These are phyloP conservation scores for Andrena bicolor DNA, from an alignment of 2,888 invertebrate genomes.

Conservation along the genomic window DNA sequence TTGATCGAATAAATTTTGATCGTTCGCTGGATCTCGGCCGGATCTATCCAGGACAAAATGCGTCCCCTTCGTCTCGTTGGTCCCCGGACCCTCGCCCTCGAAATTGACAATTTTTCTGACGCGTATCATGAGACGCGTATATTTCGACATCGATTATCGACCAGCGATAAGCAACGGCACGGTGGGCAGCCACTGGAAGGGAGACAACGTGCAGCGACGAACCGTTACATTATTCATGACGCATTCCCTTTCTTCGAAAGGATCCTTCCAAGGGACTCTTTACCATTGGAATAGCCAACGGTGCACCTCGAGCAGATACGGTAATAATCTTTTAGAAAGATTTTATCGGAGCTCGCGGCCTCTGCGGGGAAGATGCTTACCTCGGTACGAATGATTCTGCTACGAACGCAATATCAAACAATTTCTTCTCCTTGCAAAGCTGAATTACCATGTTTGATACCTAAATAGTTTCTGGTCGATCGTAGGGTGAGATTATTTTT, in stretches of 20 bases:
- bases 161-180: constrained; percentile 51
- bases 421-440: no score
- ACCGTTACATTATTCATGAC: constrained; percentile 58
- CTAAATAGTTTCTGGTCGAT: no score
- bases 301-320: constrained; percentile 34
- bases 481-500: no score
- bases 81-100: neutral
- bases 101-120: neutral
- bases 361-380: neutral
- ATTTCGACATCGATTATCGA: constrained; percentile 19
- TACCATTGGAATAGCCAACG: constrained; percentile 48
- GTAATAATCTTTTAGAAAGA: constrained; percentile 52
- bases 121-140: neutral
- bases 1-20: constrained; percentile 35
- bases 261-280: constrained; percentile 47
- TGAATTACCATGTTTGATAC: no score
- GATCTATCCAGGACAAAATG: neutral
- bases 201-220: constrained; percentile 23
- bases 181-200: constrained; percentile 19
- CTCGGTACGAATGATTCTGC: neutral
- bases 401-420: neutral
- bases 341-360: constrained; percentile 35
- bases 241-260: constrained; percentile 48
- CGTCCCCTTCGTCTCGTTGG: neutral
- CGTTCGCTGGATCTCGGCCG: neutral